phyloP scores from a whole-genome alignment of 2,797 vertebrate genomes.

The Amblyopsis hoosieri region DNA sequence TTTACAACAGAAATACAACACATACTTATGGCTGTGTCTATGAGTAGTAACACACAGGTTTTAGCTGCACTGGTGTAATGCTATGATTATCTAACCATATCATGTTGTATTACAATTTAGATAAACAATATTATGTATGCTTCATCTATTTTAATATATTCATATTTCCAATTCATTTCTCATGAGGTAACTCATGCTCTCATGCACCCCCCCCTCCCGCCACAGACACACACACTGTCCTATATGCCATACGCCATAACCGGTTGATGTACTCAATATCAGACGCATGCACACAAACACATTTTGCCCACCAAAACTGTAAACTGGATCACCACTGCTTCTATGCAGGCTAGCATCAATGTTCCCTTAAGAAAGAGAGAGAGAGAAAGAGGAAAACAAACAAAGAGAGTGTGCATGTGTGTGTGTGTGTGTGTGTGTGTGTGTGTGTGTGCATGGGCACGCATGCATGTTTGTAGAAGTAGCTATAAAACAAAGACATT shows the following conservation, averaged over 20 bases:
- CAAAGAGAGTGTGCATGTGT: background rate
- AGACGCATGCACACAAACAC: constrained; percentile 30
- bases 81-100: too few relatives aligned
- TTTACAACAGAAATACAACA: constrained; percentile 19
- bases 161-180: too few relatives aligned
- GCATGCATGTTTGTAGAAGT: background rate
- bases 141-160: too few relatives aligned
- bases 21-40: constrained; percentile 36
- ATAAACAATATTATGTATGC: too few relatives aligned
- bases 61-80: background rate
- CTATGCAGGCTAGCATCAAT: constrained; percentile 40
- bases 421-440: constrained; percentile 21
- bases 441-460: constrained; percentile 4
- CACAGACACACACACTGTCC: constrained; percentile 24
- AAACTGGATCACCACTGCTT: constrained; percentile 54
- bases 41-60: too few relatives aligned
- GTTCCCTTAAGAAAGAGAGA: constrained; percentile 16
- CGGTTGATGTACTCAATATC: constrained; percentile 46
- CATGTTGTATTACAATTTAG: too few relatives aligned
- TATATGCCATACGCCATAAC: constrained; percentile 55
- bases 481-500: constrained; percentile 44
- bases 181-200: background rate
- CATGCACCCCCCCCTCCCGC: background rate
- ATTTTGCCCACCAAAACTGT: constrained; percentile 45
- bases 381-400: too few relatives aligned